Evolutionary conservation across 2,888 invertebrate genomes (phyloP), one percentile per base, ranked within the genome.

Genomic region (Nowickia ferox): DNA sequence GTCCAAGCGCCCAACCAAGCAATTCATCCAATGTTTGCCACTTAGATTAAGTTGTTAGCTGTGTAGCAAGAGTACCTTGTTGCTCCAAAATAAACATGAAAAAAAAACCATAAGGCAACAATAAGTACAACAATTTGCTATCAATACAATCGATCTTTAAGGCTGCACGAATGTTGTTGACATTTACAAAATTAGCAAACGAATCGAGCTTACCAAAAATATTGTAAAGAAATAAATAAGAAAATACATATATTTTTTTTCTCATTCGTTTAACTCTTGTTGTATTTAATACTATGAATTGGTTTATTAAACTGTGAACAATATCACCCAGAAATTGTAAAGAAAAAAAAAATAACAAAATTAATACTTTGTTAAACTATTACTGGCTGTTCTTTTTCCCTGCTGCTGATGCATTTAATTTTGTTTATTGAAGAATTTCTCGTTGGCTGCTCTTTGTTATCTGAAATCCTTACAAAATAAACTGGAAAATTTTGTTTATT

Each of bases 71-170:
- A 9, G 13, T 69, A 75, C 68, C 75, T 75, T 74, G 46, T 57
- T 68, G 42, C 19, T 40, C 15, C 30, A 48, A 66, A 10, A 46
- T 8, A 30, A 15, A 15, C 48, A 65, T 22, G n/a, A 17, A 57
- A 9, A 40, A 19, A 51, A 51, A 61, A 40, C 8, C 30, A 5
- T n/a, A 48, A 46, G 46, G 15, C 17, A 63, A 11, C 17, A 63
- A 46, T 38, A 65, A 30, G 30, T 57, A 13, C 13, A 71, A 46
- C 30, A 69, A 65, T 30, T 61, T 81, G 44, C 79, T 90, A 90
- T 90, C 90, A 89, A 84, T 88, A 89, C 90, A 90, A 90, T 90
- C 90, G 90, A 91, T 90, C 90, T 90, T 89, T 87, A 86, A 88
- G 76, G 78, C 80, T 66, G 66, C 53, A 59, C 66, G 88, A 88